phyloP scores from a whole-genome alignment of 2,888 invertebrate species.

The Saturnia japonica region DNA sequence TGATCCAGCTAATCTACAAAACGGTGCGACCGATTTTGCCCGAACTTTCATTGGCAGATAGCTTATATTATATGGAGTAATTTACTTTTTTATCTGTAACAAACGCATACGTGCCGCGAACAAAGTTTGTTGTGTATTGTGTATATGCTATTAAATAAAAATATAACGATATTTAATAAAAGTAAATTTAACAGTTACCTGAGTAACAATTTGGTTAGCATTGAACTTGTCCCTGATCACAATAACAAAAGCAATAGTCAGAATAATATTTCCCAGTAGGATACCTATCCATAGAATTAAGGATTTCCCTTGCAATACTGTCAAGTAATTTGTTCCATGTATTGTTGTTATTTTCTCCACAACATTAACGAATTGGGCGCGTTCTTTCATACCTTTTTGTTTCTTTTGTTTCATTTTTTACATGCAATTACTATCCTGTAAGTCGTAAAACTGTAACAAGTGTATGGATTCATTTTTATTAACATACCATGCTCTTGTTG shows the following conservation, averaged over 20 bases:
- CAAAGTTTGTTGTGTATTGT: too few relatives aligned
- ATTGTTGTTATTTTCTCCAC: constrained; percentile 51
- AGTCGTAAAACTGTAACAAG: neutral
- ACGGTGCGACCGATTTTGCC: too few relatives aligned
- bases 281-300: constrained; percentile 46
- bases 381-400: neutral
- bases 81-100: too few relatives aligned
- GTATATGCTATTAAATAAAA: neutral
- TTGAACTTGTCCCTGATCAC: constrained; percentile 57
- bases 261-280: constrained; percentile 41
- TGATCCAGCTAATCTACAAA: too few relatives aligned
- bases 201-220: constrained; percentile 60
- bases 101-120: too few relatives aligned
- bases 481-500: neutral
- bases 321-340: constrained; percentile 54
- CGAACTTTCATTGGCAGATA: too few relatives aligned
- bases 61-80: too few relatives aligned
- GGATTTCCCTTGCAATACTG: constrained; percentile 36
- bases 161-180: neutral
- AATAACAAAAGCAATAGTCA: constrained; percentile 50
- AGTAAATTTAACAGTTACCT: constrained; percentile 38
- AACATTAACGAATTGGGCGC: neutral
- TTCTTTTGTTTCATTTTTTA: constrained; percentile 2
- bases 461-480: neutral
- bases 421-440: neutral